Evolutionary conservation across 2,888 invertebrate species (phyloP), one percentile per base, ranked within the genome.

Genomic region (Coelinius sp.): DNA sequence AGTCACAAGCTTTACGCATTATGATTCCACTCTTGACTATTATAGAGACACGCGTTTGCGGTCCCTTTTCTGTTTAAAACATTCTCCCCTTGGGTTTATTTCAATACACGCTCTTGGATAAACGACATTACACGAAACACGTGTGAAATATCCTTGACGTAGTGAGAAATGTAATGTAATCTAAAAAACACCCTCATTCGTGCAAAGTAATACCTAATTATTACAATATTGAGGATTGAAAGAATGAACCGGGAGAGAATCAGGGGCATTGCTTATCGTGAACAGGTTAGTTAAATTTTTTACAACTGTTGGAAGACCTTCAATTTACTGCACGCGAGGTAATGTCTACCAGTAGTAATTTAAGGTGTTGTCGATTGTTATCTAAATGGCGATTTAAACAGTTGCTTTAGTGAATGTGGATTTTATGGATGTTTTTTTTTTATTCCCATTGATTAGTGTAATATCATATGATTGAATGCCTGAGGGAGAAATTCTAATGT

Each of bases 291-390:
- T 59, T 59, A 27, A 59, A 27, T 59, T 59, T 59, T 59, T 59
- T 35, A 59, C 59, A 59, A 35, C 59, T 74, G 76, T 71, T 76
- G 78, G 31, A 70, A 70, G 70, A 27, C 76, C 77, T 62, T 75
- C 76, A 80, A 81, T 82, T 81, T 82, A 24, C 80, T 76, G 81
- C 82, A 82, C 82, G 82, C 82, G 73, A 77, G 70, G 67, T 71
- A 52, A 46, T 35, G 59, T 59, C 20, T 59, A 59, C 35, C 35
- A 14, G 10, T 17, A 35, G 31, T 35, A 35, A 31, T 59, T 31
- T 31, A 59, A 59, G 59, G 59, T 59, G 59, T 31, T 59, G 31
- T 20, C 10, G 59, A 59, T 59, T 59, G 59, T 59, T 59, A 59
- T 59, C 59, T 59, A 10, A 31, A 59, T 59, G 35, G 27, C 31